A percentile compares a stretch with the other conserved stretches of the same genome.
These are phyloP conservation scores for Paramisgurnus dabryanus DNA, from an alignment of 2,113 vertebrate genomes.

Conservation along the genomic window DNA sequence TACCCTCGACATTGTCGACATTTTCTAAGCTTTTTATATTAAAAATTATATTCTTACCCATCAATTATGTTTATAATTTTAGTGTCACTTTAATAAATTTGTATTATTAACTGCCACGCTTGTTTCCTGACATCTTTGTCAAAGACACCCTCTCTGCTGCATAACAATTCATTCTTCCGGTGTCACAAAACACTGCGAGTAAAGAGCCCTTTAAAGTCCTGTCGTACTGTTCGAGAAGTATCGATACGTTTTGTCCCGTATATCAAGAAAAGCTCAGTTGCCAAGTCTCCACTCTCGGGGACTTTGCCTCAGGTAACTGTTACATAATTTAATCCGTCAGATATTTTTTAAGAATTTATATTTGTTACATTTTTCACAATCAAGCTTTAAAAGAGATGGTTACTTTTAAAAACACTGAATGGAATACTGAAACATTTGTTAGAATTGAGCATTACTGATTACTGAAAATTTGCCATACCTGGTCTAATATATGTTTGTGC, in stretches of 20 bases:
- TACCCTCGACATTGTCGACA: background rate
- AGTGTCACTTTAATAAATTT: background rate
- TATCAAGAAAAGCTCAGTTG: conserved; percentile 6
- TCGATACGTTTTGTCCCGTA: background rate
- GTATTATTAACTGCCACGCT: background rate
- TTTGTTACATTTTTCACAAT: background rate
- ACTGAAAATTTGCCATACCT: too few relatives aligned
- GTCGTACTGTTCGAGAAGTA: background rate
- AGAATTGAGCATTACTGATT: background rate
- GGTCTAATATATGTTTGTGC: background rate
- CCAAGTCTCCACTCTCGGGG: conserved; percentile 51
- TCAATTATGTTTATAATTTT: accelerated
- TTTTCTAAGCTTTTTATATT: background rate
- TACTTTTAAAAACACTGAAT: conserved; percentile 2
- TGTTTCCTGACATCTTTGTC: background rate
- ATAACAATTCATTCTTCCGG: background rate
- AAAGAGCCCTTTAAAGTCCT: conserved; percentile 37
- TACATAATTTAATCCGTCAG: background rate
- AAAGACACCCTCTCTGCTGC: background rate
- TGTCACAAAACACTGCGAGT: conserved; percentile 28
- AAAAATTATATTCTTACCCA: accelerated
- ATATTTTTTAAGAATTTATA: background rate
- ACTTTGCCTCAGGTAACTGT: conserved; percentile 65
- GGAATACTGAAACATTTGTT: background rate
- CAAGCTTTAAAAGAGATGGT: too few relatives aligned